phyloP scores from a whole-genome alignment of 2,113 vertebrate genomes.

The Aix galericulata region DNA sequence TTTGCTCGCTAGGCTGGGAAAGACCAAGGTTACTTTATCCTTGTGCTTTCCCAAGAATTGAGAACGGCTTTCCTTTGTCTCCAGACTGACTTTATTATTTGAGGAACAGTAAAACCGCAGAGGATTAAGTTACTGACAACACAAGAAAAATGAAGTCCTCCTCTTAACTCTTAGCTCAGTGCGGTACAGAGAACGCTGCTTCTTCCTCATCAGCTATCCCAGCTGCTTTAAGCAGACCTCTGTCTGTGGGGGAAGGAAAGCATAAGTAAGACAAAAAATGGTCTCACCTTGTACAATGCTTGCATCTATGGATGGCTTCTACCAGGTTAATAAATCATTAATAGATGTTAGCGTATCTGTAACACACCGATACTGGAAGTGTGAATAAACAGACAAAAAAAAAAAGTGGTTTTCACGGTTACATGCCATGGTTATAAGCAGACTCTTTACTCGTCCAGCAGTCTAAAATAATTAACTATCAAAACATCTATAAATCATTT shows the following conservation, averaged over 20 bases:
- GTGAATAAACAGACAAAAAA: neutral
- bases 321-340: constrained; percentile 18
- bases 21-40: constrained; percentile 39
- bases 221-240: constrained; percentile 29
- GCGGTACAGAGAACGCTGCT: neutral
- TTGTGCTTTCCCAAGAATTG: constrained; percentile 28
- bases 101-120: constrained; percentile 22
- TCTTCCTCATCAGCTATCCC: neutral
- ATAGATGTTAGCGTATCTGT: neutral
- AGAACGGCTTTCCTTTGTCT: constrained; percentile 48
- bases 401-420: neutral
- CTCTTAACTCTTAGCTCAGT: constrained; percentile 28
- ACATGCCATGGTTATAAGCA: neutral
- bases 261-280: neutral
- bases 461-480: constrained; percentile 24
- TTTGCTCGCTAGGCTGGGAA: neutral
- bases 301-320: constrained; percentile 6
- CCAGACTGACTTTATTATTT: constrained; percentile 21
- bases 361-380: neutral
- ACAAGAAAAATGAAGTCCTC: constrained; percentile 57
- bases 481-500: neutral
- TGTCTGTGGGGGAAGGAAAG: neutral
- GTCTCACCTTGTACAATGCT: neutral
- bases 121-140: constrained; percentile 51
- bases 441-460: neutral